A percentile compares a stretch with the other conserved stretches of the same genome.
phyloP scores from a whole-genome alignment of 2,888 invertebrate species.

The Synergus japonicus region DNA sequence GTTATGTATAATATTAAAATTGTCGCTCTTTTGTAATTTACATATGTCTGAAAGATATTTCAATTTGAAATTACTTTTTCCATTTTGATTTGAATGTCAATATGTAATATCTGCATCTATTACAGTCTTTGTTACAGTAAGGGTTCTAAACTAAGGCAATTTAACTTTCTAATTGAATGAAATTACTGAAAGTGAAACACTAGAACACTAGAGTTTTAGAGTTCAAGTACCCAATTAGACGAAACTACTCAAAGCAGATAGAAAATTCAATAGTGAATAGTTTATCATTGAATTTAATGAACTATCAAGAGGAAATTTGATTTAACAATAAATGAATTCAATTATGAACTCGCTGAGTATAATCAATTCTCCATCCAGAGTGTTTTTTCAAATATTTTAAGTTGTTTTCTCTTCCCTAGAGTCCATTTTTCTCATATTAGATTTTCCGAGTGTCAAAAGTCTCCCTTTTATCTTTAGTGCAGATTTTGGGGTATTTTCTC shows the following conservation, averaged over 20 bases:
- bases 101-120: neutral
- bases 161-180: constrained; percentile 29
- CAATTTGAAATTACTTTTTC: neutral
- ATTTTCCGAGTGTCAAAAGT: constrained; percentile 4
- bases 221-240: constrained; percentile 13
- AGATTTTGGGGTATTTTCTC: neutral
- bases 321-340: neutral
- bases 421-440: no score
- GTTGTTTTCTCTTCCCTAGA: constrained; percentile 42
- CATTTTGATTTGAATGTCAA: constrained; percentile 18
- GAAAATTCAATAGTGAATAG: constrained; percentile 12
- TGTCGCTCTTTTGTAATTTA: no score
- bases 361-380: neutral
- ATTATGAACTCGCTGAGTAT: neutral
- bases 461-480: neutral
- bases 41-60: neutral
- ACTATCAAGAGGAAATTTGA: neutral
- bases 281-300: neutral
- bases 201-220: constrained; percentile 1
- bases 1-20: neutral
- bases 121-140: neutral
- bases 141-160: constrained; percentile 27
- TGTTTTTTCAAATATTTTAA: constrained; percentile 26
- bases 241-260: constrained; percentile 4
- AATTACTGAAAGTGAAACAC: constrained; percentile 29